These are phyloP conservation scores for Psittacula cyanocephala DNA, from an alignment of 2,113 vertebrate genomes.

Conservation along the genomic window DNA sequence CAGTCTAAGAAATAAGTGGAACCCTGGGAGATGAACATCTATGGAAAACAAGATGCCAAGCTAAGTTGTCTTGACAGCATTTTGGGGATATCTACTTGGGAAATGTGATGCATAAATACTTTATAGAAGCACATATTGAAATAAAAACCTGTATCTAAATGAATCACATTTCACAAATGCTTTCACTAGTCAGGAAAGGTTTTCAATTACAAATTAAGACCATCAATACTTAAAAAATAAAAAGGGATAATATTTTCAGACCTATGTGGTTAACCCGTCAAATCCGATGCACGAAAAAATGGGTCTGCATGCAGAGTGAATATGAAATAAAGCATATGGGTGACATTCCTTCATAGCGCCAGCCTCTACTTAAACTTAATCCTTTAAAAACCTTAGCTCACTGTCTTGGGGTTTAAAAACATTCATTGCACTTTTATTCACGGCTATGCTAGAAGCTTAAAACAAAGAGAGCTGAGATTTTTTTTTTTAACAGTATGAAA, in stretches of 20 bases:
- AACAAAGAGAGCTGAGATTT: neutral
- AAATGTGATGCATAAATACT: neutral
- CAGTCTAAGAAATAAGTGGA: neutral
- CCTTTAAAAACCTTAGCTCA: neutral
- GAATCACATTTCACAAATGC: neutral
- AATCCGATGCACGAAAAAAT: neutral
- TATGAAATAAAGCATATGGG: conserved; percentile 61
- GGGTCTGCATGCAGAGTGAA: neutral
- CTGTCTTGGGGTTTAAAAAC: conserved; percentile 27
- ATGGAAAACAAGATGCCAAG: neutral
- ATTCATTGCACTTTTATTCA: neutral
- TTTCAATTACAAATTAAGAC: neutral
- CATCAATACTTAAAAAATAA: neutral
- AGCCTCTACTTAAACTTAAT: conserved; percentile 15
- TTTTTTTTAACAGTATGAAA: neutral
- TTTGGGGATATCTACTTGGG: neutral
- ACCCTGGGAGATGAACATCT: neutral
- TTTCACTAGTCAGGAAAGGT: conserved; percentile 14
- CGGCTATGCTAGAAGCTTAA: neutral
- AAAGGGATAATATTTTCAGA: neutral
- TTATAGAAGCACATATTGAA: neutral
- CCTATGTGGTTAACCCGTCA: neutral
- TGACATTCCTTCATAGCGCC: conserved; percentile 25
- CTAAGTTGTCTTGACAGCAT: neutral
- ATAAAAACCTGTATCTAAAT: neutral